Base-by-base conservation (phyloP, 2,888 invertebrate species). In the Incurvaria masculella region DNA sequence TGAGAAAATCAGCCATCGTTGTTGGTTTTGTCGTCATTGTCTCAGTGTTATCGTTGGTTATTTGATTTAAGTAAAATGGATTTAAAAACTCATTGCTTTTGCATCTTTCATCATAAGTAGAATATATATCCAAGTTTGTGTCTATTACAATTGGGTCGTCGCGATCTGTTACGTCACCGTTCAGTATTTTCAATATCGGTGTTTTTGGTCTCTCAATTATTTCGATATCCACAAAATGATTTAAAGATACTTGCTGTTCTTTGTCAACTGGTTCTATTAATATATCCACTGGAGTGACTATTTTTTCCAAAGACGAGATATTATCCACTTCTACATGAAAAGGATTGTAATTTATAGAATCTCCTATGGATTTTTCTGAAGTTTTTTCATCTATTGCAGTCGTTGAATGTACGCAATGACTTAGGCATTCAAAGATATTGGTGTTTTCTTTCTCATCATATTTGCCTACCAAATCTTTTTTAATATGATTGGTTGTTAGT, bases 1-100 rank as follows among this genome's bases (percentile, higher is more conserved):
- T 79, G 26, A 73, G 75, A 55, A 80, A 80, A 56, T 79, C 73
- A n/a, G 74, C 61, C 17, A 64, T 56, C 1, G 66, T 68, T 33
- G 58, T 51, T 14, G 33, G 33, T 11, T 4, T 33, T 14, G 4
- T 8, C 14, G 14, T 14, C 4, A n/a, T 33, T 14, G 33, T n/a
- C 14, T n/a, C 33, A 14, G 14, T 39, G 16, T 16, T 19, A 27
- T 44, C 11, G 40, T 56, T 58, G 49, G 61, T 63, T 41, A 64
- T 61, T 51, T 68, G 64, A 53, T 68, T 66, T 38, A 63, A 55
- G 50, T 71, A 69, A 53, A 76, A 73, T 17, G 73, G 76, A 56
- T 76, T 76, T 26, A 68, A 56, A 51, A 69, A 70, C 57, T 70
- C 69, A 52, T 69, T 71, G 2, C 60, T 14, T 44, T 45, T 42